These are phyloP conservation scores for Notoglanidium macrostoma DNA, from an alignment of 2,797 vertebrate genomes.

Conservation along the genomic window DNA sequence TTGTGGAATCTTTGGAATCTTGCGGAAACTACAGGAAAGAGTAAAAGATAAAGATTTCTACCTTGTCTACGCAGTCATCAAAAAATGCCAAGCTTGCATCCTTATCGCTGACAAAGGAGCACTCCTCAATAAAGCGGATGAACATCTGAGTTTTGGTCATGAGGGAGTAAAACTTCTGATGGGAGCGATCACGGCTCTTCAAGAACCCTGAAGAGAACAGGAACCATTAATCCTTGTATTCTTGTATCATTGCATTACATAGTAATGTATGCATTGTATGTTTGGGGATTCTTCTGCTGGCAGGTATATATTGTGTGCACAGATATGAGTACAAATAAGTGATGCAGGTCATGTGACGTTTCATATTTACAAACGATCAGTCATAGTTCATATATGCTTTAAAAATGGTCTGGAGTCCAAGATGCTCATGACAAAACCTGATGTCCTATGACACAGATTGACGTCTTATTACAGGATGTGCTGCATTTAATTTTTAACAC, in stretches of 20 bases:
- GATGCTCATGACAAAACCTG: background rate
- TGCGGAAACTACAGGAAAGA: background rate
- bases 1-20: background rate
- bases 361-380: background rate
- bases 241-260: background rate
- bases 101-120: constrained; percentile 98
- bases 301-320: background rate
- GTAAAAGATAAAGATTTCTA: constrained; percentile 68
- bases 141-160: constrained; percentile 99
- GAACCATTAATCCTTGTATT: background rate
- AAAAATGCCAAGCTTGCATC: constrained; percentile 97
- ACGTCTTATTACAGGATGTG: background rate
- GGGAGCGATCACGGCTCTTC: constrained; percentile 94
- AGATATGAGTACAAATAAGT: background rate
- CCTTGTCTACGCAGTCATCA: constrained; percentile 98
- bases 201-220: constrained; percentile 83
- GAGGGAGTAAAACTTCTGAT: constrained; percentile 96
- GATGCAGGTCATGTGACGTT: constrained; percentile 2
- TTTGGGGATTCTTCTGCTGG: too few species aligned
- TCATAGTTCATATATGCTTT: background rate
- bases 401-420: background rate
- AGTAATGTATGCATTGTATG: background rate
- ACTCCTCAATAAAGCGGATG: constrained; percentile 98
- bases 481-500: background rate
- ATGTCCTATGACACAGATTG: background rate